Percentiles rank a stretch among this genome's conserved stretches.
Conservation (phyloP, 2,797 vertebrate genomes). For the Falco columbarius region DNA sequence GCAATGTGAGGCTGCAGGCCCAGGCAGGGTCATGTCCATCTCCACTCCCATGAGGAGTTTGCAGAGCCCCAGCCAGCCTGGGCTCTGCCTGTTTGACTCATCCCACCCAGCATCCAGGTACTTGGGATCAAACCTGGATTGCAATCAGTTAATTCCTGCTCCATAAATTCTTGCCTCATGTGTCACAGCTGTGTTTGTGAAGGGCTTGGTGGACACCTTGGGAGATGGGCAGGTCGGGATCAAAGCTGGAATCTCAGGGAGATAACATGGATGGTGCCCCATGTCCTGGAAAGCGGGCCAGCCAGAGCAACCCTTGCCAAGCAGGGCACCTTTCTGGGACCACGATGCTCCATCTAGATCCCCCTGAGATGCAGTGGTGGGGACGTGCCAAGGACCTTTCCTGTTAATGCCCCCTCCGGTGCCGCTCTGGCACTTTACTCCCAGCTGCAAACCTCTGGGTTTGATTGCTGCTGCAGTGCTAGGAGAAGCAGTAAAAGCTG, state of each 20-base stretch:
- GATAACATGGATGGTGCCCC: not conserved
- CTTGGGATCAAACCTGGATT: not conserved
- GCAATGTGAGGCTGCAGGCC: not conserved
- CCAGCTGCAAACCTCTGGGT: slow-evolving; percentile 31
- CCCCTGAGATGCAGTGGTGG: rapidly evolving
- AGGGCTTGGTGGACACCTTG: not conserved
- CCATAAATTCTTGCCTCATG: slow-evolving; percentile 44
- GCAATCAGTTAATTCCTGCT: not conserved
- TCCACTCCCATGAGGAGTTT: not conserved
- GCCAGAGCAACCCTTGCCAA: rapidly evolving
- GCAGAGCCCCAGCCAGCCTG: not conserved
- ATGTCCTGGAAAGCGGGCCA: not conserved
- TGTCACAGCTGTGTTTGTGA: slow-evolving; percentile 12
- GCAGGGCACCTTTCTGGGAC: not conserved
- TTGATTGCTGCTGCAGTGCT: not conserved
- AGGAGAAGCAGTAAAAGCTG: slow-evolving; percentile 62
- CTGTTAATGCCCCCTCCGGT: rapidly evolving
- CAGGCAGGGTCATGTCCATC: not conserved
- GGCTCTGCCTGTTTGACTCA: not conserved
- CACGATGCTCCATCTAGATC: rapidly evolving
- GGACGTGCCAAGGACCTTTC: not conserved
- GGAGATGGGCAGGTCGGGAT: slow-evolving; percentile 8
- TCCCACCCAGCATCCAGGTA: not conserved
- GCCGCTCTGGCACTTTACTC: not conserved
- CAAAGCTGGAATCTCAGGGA: slow-evolving; percentile 35